A percentile compares a stretch with the other conserved stretches of the same genome.
phyloP scores from a whole-genome alignment of 2,888 invertebrate species.

The Smittia aterrima region DNA sequence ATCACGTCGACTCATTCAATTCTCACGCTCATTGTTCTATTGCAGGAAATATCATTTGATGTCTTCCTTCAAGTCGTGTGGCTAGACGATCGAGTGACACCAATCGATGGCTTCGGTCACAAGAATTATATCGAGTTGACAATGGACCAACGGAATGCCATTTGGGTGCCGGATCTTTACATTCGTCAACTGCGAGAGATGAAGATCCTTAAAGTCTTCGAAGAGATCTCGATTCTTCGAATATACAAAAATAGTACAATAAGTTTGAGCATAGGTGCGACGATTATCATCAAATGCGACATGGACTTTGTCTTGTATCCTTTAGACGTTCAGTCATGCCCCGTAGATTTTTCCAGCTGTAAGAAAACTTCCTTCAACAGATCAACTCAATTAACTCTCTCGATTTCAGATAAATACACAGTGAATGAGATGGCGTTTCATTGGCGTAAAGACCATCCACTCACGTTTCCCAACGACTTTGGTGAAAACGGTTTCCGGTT shows the following conservation, averaged over 20 bases:
- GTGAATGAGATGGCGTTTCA: constrained; percentile 61
- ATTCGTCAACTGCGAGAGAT: constrained; percentile 64
- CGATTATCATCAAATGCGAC: constrained; percentile 64
- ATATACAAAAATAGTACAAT: constrained; percentile 63
- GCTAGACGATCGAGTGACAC: constrained; percentile 57
- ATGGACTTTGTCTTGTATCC: constrained; percentile 65
- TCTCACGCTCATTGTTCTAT: constrained; percentile 42
- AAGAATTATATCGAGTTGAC: constrained; percentile 46
- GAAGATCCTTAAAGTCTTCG: constrained; percentile 61
- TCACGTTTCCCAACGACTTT: constrained; percentile 57
- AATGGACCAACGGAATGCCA: constrained; percentile 46
- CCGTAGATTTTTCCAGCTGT: constrained; percentile 66
- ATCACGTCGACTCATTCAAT: neutral
- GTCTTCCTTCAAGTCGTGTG: constrained; percentile 66
- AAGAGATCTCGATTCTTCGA: constrained; percentile 63
- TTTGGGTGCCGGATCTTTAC: constrained; percentile 48
- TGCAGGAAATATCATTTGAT: constrained; percentile 64
- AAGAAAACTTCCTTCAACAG: constrained; percentile 44
- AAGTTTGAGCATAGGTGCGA: constrained; percentile 64
- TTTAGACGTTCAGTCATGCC: constrained; percentile 63
- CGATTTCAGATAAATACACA: constrained; percentile 60
- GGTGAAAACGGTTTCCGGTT: constrained; percentile 59
- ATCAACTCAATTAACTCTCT: neutral
- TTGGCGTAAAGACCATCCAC: constrained; percentile 60
- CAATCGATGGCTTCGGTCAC: constrained; percentile 43